Evolutionary conservation across 2,113 vertebrate species (phyloP).

Genomic region (Tonatia bakeri): DNA sequence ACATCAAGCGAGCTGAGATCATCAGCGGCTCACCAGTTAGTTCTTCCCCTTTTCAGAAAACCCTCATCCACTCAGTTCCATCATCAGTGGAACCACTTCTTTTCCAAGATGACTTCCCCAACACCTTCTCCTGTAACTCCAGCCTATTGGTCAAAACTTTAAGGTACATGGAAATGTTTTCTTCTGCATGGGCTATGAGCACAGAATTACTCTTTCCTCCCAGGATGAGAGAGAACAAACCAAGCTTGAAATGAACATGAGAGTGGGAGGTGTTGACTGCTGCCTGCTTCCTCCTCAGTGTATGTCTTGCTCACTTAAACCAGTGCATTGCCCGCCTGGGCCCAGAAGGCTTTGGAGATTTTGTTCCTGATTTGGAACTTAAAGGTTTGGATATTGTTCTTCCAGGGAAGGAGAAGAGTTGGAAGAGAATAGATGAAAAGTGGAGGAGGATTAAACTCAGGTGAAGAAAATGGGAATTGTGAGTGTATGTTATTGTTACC

Average conservation of each 20-base stretch:
- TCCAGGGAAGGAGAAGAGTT: neutral
- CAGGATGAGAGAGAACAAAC: neutral
- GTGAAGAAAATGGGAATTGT: neutral
- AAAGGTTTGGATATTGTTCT: neutral
- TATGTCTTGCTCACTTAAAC: neutral
- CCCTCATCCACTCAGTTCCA: accelerated
- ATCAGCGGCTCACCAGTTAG: neutral
- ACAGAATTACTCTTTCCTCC: neutral
- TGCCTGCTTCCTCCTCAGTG: accelerated
- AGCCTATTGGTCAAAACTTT: neutral
- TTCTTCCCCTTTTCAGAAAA: neutral
- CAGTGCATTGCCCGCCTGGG: neutral
- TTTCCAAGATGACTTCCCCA: neutral
- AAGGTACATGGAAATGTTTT: neutral
- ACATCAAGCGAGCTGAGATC: neutral
- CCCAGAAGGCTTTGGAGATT: neutral
- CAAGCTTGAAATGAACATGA: neutral
- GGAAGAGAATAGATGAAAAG: neutral
- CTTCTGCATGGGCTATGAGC: neutral
- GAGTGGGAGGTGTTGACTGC: neutral
- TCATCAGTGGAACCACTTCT: neutral
- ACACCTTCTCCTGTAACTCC: neutral
- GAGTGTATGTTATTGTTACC: neutral
- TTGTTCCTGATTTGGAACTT: neutral
- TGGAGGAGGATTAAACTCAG: neutral